phyloP scores from a whole-genome alignment of 1,140 invertebrate genomes.

The Pseudoatta argentina region DNA sequence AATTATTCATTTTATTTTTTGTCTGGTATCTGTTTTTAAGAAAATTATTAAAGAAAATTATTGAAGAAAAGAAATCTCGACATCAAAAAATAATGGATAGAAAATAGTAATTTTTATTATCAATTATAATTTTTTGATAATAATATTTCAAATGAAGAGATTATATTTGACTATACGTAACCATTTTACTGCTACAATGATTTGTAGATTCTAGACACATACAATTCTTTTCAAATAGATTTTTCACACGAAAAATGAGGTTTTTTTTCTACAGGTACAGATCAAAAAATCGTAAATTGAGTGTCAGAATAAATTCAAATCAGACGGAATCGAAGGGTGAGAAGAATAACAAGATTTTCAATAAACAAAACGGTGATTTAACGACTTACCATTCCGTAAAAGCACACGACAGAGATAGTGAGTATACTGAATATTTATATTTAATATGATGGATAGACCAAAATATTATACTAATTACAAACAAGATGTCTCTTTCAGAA shows the following conservation, averaged over 20 bases:
- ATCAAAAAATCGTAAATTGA: slow-evolving; percentile 88
- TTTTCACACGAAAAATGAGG: background rate
- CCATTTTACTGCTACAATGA: background rate
- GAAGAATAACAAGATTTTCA: slow-evolving; percentile 78
- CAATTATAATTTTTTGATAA: slow-evolving; percentile 3
- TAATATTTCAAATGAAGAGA: background rate
- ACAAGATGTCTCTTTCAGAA: background rate
- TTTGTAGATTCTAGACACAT: slow-evolving; percentile 1
- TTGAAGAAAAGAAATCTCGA: background rate
- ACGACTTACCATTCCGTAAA: slow-evolving; percentile 79
- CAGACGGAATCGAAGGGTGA: slow-evolving; percentile 79
- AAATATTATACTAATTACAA: background rate
- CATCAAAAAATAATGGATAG: background rate
- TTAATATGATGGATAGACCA: background rate
- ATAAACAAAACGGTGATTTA: slow-evolving; percentile 81
- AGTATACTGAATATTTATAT: slow-evolving; percentile 58
- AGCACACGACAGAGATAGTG: slow-evolving; percentile 81
- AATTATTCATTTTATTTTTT: background rate
- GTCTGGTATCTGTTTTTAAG: too few relatives aligned
- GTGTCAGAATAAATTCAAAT: slow-evolving; percentile 78
- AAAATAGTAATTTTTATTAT: slow-evolving; percentile 12
- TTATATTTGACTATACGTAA: background rate
- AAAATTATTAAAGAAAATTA: background rate
- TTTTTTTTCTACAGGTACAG: slow-evolving; percentile 84
- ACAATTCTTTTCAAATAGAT: background rate